These are phyloP conservation scores for Colaptes auratus DNA, from an alignment of 2,113 vertebrate genomes.

Conservation along the genomic window DNA sequence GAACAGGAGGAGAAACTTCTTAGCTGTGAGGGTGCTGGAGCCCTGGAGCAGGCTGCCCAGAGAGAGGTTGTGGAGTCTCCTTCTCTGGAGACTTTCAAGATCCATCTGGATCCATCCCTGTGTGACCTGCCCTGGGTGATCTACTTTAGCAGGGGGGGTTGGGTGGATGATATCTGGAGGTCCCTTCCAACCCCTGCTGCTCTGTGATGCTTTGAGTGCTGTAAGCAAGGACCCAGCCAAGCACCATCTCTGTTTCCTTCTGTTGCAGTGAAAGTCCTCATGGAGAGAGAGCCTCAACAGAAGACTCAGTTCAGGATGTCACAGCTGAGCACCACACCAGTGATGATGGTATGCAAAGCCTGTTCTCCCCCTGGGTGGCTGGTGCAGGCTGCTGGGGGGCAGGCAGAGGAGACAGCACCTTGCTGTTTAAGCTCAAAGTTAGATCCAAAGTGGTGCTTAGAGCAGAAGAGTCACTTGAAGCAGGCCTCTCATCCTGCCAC, in stretches of 20 bases:
- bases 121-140: no score
- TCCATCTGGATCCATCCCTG: no score
- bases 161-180: no score
- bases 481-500: background rate
- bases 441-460: background rate
- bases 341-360: conserved; percentile 86
- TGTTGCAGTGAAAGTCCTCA: conserved; percentile 90
- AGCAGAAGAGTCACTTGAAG: background rate
- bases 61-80: no score
- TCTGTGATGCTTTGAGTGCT: background rate
- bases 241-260: background rate
- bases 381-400: background rate
- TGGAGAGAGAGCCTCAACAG: conserved; percentile 88
- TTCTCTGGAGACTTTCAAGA: no score
- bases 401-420: background rate
- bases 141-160: no score
- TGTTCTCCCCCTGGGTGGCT: background rate
- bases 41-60: no score
- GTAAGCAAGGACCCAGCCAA: background rate
- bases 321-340: conserved; percentile 86
- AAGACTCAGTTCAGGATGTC: conserved; percentile 87
- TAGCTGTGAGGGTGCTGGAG: no score
- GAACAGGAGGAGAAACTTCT: no score
- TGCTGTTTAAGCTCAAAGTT: background rate
- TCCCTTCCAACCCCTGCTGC: no score